These are phyloP conservation scores for Manis pentadactyla DNA, from an alignment of 2,797 vertebrate genomes.

Conservation along the genomic window DNA sequence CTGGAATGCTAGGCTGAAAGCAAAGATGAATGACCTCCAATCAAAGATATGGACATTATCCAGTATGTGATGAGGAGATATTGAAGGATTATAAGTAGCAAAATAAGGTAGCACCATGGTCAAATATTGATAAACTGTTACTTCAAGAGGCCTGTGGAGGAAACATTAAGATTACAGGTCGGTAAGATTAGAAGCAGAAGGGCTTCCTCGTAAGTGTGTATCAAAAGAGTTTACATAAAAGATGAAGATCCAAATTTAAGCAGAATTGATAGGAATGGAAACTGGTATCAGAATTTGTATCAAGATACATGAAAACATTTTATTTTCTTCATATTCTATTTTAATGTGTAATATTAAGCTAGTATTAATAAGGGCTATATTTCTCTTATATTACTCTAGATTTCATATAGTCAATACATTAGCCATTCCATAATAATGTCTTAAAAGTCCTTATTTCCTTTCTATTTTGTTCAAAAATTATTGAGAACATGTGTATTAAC, in stretches of 20 bases:
- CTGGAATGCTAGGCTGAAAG: not conserved
- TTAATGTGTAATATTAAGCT: not conserved
- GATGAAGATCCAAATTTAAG: not conserved
- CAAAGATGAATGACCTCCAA: not conserved
- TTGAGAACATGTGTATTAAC: not conserved
- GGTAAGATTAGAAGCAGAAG: not conserved
- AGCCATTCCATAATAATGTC: not conserved
- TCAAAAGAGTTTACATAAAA: not conserved
- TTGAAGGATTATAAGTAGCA: not conserved
- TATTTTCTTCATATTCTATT: not conserved
- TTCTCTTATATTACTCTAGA: not conserved
- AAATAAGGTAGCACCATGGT: not conserved
- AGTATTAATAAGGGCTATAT: not conserved
- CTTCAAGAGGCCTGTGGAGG: not conserved
- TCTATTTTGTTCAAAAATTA: not conserved
- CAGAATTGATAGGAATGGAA: not conserved
- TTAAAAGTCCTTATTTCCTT: not conserved
- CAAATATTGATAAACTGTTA: not conserved
- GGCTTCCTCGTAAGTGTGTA: not conserved
- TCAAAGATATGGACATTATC: not conserved
- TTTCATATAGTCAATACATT: not conserved
- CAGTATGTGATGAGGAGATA: not conserved
- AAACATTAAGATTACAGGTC: not conserved
- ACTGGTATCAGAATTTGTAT: not conserved
- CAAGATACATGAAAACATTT: not conserved